A percentile compares a stretch with the other conserved stretches of the same genome.
These are phyloP conservation scores for Pachyrhynchus sulphureomaculatus DNA, from an alignment of 1,140 invertebrate genomes.

Conservation along the genomic window DNA sequence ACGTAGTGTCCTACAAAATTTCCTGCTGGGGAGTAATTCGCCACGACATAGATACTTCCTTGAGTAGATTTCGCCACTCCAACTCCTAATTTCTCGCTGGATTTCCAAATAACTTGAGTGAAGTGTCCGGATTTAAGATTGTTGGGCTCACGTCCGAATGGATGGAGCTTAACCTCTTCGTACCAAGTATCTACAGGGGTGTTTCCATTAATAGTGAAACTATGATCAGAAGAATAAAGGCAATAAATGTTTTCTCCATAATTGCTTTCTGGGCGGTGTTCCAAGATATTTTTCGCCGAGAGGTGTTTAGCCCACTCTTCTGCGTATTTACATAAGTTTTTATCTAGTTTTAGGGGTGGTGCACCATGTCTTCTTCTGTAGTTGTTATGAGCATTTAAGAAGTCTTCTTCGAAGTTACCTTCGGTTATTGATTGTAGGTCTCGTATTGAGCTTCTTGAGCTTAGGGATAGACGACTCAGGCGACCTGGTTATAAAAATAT, in stretches of 20 bases:
- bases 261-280: constrained; percentile 72
- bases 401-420: constrained; percentile 42
- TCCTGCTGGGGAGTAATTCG: constrained; percentile 84
- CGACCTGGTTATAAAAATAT: background rate
- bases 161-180: constrained; percentile 59
- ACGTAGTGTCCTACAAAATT: constrained; percentile 79
- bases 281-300: constrained; percentile 64
- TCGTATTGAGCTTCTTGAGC: constrained; percentile 19
- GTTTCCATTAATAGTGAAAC: constrained; percentile 63
- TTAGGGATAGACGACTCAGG: constrained; percentile 6
- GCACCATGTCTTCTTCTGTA: constrained; percentile 73
- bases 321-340: constrained; percentile 61
- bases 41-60: constrained; percentile 78
- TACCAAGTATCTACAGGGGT: constrained; percentile 77
- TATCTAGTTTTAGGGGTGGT: constrained; percentile 61
- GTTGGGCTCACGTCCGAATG: constrained; percentile 66
- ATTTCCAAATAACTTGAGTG: constrained; percentile 80
- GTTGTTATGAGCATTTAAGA: constrained; percentile 72
- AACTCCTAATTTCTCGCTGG: constrained; percentile 73
- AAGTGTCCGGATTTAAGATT: constrained; percentile 71
- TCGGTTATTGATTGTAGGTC: constrained; percentile 27
- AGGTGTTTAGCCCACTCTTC: constrained; percentile 82
- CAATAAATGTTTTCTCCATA: constrained; percentile 84
- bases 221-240: constrained; percentile 71
- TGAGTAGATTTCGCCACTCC: constrained; percentile 69